phyloP scores from a whole-genome alignment of 2,797 vertebrate genomes.

The Schizopygopsis malacanthus region DNA sequence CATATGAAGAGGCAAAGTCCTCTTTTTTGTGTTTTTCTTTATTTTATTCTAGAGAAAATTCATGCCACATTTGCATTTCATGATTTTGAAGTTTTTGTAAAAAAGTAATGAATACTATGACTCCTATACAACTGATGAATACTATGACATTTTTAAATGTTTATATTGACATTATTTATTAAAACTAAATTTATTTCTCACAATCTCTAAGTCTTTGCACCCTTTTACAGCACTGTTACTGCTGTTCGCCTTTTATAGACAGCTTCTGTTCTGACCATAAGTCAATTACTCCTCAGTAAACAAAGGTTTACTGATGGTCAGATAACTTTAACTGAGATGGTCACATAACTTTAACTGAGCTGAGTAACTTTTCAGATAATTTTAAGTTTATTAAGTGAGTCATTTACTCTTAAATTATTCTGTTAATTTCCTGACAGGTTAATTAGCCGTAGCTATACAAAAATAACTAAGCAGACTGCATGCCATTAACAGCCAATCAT shows the following conservation, averaged over 20 bases:
- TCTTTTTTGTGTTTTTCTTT: background rate
- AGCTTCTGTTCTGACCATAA: background rate
- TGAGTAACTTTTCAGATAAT: background rate
- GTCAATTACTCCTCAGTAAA: too few species aligned
- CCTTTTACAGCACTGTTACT: background rate
- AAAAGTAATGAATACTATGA: too few species aligned
- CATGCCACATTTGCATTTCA: background rate
- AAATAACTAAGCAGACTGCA: background rate
- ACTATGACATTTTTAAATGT: background rate
- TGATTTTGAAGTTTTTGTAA: background rate
- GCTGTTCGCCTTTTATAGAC: background rate
- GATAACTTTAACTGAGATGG: background rate
- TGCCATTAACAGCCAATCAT: background rate
- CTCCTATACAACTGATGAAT: background rate
- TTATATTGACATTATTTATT: background rate
- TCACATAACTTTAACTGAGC: background rate
- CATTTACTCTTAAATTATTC: background rate
- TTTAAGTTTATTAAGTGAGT: background rate
- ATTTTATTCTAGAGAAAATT: background rate
- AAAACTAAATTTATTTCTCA: background rate
- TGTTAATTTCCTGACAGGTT: background rate
- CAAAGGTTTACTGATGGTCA: too few species aligned
- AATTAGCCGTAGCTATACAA: background rate
- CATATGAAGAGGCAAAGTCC: background rate
- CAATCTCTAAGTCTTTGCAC: background rate